Conservation (phyloP, 1,140 invertebrate species). For the Aethina tumida region DNA sequence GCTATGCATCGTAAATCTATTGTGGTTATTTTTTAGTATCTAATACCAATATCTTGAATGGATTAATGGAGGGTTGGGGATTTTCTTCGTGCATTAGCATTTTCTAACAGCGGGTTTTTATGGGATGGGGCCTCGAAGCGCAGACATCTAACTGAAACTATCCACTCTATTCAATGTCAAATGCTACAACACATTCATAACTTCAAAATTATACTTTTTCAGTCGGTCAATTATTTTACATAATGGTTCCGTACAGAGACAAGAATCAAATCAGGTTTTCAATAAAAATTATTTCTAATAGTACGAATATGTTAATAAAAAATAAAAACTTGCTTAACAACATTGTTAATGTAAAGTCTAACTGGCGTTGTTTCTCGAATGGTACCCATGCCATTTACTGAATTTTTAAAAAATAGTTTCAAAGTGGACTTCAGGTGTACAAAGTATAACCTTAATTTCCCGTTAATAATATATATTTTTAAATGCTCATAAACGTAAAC, state of each 20-base stretch:
- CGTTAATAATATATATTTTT: too few species aligned
- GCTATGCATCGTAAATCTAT: slow-evolving; percentile 34
- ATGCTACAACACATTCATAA: neutral
- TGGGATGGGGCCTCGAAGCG: neutral
- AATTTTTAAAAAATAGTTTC: too few species aligned
- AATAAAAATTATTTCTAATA: neutral
- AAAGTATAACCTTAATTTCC: too few species aligned
- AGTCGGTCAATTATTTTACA: neutral
- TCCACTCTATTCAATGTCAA: neutral
- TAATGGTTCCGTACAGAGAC: neutral
- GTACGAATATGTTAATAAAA: too few species aligned
- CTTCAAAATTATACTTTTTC: neutral
- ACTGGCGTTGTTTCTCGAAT: too few species aligned
- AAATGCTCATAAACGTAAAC: too few species aligned
- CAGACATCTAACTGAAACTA: slow-evolving; percentile 1
- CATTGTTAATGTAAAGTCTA: too few species aligned
- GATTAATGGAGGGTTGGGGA: slow-evolving; percentile 7
- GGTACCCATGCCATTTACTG: too few species aligned
- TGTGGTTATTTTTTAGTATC: slow-evolving; percentile 21
- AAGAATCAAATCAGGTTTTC: neutral
- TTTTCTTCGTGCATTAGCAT: neutral
- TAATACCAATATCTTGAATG: slow-evolving; percentile 8
- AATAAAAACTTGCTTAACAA: too few species aligned
- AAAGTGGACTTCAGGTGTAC: too few species aligned
- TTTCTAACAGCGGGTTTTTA: slow-evolving; percentile 2